A percentile compares a stretch with the other conserved stretches of the same genome.
Evolutionary conservation across 2,113 vertebrate genomes (phyloP).

Genomic region (Ursus arctos): DNA sequence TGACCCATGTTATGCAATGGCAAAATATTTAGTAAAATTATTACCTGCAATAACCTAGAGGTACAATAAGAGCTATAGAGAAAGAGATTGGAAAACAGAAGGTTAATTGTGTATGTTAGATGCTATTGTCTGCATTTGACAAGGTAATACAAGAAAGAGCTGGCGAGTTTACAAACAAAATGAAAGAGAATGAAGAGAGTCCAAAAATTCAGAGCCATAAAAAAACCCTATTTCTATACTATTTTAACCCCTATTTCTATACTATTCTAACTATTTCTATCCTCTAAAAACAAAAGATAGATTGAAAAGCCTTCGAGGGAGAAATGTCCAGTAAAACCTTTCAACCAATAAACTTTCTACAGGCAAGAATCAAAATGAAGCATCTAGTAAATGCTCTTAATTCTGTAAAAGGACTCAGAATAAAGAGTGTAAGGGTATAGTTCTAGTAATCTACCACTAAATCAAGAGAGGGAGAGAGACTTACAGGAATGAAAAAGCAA

Average conservation of each 20-base stretch:
- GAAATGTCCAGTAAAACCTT: constrained; percentile 20
- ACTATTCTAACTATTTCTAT: background rate
- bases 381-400: background rate
- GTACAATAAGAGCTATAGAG: background rate
- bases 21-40: background rate
- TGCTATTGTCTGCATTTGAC: background rate
- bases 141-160: background rate
- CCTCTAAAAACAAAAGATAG: background rate
- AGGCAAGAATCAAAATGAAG: constrained; percentile 41
- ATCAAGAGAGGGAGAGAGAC: background rate
- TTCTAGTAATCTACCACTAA: constrained; percentile 24
- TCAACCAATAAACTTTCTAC: background rate
- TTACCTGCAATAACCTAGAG: background rate
- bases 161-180: background rate
- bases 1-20: background rate
- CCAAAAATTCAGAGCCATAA: background rate
- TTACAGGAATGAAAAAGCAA: background rate
- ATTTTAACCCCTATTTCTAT: too few species aligned
- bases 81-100: background rate
- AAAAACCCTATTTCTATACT: background rate
- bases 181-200: background rate
- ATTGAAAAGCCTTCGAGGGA: background rate
- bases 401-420: background rate
- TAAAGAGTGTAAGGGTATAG: background rate
- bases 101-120: background rate